Evolutionary conservation across 2,113 vertebrate species (phyloP).

Genomic region (Gulo gulo): DNA sequence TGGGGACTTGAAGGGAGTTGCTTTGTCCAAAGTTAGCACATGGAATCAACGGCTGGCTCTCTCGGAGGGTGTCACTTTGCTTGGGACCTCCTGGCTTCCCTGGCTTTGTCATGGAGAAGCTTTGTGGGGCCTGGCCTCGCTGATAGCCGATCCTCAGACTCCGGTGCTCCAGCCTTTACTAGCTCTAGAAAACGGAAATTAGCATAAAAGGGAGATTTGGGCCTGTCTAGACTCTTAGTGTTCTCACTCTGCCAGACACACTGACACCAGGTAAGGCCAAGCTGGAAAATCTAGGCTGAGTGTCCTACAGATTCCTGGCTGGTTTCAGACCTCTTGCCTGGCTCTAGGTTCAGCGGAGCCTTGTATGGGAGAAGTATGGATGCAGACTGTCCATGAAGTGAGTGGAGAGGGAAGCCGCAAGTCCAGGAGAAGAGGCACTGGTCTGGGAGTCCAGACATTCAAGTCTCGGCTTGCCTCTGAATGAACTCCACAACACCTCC

Average conservation of each 20-base stretch:
- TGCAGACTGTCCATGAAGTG: conserved; percentile 61
- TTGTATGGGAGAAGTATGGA: conserved; percentile 63
- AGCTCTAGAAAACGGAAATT: neutral
- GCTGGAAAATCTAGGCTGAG: neutral
- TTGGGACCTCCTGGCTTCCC: neutral
- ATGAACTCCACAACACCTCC: neutral
- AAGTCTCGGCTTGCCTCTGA: neutral
- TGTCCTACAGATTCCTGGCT: conserved; percentile 23
- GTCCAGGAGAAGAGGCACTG: neutral
- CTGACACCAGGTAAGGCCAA: neutral
- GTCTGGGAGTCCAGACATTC: neutral
- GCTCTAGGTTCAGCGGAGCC: conserved; percentile 62
- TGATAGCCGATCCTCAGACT: neutral
- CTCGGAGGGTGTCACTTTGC: neutral
- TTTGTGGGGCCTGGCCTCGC: too few relatives aligned
- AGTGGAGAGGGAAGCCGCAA: neutral
- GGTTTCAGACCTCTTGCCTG: conserved; percentile 50
- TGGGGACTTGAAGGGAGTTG: neutral
- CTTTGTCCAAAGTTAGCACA: neutral
- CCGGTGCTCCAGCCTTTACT: too few relatives aligned
- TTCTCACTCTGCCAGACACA: neutral
- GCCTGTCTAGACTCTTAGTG: neutral
- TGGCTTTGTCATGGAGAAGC: neutral
- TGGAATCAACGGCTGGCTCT: neutral
- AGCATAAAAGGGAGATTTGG: neutral